Evolutionary conservation across 2,113 vertebrate species (phyloP), one percentile per base, ranked within the genome.

Genomic region (Archocentrus centrarchus): DNA sequence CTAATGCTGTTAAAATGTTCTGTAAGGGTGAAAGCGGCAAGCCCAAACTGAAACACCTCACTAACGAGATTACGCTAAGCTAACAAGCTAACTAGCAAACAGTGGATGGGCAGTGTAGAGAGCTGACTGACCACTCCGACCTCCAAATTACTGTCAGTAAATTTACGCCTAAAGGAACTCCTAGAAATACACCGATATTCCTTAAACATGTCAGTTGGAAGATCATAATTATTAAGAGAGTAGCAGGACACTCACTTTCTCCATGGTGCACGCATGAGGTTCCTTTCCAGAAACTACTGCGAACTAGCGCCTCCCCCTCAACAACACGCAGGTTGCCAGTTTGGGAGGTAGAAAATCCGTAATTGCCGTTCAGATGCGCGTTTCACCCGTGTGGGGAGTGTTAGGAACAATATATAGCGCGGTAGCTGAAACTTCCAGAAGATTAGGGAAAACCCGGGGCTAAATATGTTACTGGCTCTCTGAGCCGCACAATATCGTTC

Each of bases 261-360:
- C 96, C 96, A 96, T 96, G 92, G 83, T 94, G 90, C 85, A 89
- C 90, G 93, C 95, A 96, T 95, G 95, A 95, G 96, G 95, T 95
- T 96, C 95, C 94, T 95, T 73, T 95, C 94, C 89, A 96, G 96
- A 96, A 96, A 92, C 94, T 95, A 96, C 95, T 93, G 90, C 79
- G 91, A 81, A 77, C 41, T 75, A 77, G 92, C 93, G 41, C 95
- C 95, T 87, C 95, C 96, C 92, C 57, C 85, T 80, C 68, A 10
- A 82, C 81, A 68, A 53, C 89, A 80, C 17, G 14, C 32, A 41
- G 80, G 86, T 91, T 95, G 96, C 95, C 94, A 95, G 90, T 11
- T 91, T 20, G 3, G 24, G 32, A 5, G 7, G 13, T 11, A 41
- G 13, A 79, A 75, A 61, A 22, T 83, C n/a, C 11, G 41, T 11